Conservation (phyloP, 2,113 vertebrate species). For the Sigmodon hispidus region DNA sequence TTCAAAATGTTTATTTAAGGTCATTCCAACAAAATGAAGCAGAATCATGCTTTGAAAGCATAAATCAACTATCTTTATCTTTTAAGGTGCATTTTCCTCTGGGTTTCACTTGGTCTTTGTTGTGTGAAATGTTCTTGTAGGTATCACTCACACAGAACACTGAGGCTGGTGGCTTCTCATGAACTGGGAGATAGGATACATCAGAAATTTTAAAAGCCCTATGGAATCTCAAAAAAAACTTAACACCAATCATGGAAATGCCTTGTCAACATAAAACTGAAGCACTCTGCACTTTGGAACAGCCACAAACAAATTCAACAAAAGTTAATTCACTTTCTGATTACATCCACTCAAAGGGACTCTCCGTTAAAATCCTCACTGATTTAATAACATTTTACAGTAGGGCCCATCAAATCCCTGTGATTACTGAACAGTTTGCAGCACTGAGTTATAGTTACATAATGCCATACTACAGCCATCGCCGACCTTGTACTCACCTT, state of each 20-base stretch:
- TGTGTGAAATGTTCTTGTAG: constrained; percentile 10
- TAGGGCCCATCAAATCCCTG: constrained; percentile 21
- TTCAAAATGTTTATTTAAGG: constrained; percentile 67
- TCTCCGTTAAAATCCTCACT: constrained; percentile 62
- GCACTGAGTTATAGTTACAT: constrained; percentile 18
- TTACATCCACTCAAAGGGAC: constrained; percentile 73
- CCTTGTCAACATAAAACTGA: constrained; percentile 62
- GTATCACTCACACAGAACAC: background rate
- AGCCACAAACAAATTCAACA: constrained; percentile 73
- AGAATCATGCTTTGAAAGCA: constrained; percentile 64
- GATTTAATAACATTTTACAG: constrained; percentile 56
- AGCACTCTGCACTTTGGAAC: constrained; percentile 79
- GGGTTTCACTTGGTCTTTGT: constrained; percentile 10
- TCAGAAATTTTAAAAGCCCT: constrained; percentile 22
- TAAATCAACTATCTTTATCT: background rate
- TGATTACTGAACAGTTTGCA: constrained; percentile 14
- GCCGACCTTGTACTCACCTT: background rate
- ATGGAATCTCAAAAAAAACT: constrained; percentile 53
- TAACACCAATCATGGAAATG: constrained; percentile 63
- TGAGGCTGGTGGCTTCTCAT: background rate
- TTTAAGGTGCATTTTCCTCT: constrained; percentile 60
- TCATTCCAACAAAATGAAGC: constrained; percentile 61
- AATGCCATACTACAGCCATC: background rate
- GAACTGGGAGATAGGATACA: background rate
- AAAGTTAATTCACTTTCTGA: constrained; percentile 85